These are phyloP conservation scores for Lanistes nyassanus DNA, from an alignment of 1,140 invertebrate species.

Conservation along the genomic window DNA sequence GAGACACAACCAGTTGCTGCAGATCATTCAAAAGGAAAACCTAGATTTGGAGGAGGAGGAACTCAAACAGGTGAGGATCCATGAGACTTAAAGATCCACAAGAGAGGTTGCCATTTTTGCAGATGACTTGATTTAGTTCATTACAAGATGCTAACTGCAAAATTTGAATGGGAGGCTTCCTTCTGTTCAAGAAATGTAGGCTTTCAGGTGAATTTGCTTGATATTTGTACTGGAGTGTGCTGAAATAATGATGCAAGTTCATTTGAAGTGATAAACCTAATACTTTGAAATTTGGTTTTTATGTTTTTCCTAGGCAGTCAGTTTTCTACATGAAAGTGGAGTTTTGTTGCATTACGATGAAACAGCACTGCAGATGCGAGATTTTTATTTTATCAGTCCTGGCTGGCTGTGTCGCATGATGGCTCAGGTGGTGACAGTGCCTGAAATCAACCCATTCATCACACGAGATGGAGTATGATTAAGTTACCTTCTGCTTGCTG, in stretches of 20 bases:
- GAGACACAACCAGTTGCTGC: constrained; percentile 44
- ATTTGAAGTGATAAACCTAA: too few relatives aligned
- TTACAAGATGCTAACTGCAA: too few relatives aligned
- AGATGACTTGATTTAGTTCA: neutral
- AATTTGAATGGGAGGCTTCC: too few relatives aligned
- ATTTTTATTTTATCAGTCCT: constrained; percentile 95
- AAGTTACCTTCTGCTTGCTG: neutral
- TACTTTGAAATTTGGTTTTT: neutral
- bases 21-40: constrained; percentile 41
- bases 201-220: too few relatives aligned
- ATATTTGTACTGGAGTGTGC: too few relatives aligned
- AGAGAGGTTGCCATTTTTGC: too few relatives aligned
- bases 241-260: too few relatives aligned
- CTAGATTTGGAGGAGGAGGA: constrained; percentile 83
- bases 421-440: constrained; percentile 95
- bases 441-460: constrained; percentile 97
- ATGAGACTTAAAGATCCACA: too few relatives aligned
- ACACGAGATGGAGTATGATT: constrained; percentile 74
- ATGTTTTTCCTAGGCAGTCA: constrained; percentile 68
- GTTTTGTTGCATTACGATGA: constrained; percentile 97
- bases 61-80: constrained; percentile 73
- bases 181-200: too few relatives aligned
- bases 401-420: constrained; percentile 99
- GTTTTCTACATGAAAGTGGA: constrained; percentile 66
- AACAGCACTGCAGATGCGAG: constrained; percentile 83